phyloP scores from a whole-genome alignment of 2,888 invertebrate genomes.

The Lasioglossum leucozonium region DNA sequence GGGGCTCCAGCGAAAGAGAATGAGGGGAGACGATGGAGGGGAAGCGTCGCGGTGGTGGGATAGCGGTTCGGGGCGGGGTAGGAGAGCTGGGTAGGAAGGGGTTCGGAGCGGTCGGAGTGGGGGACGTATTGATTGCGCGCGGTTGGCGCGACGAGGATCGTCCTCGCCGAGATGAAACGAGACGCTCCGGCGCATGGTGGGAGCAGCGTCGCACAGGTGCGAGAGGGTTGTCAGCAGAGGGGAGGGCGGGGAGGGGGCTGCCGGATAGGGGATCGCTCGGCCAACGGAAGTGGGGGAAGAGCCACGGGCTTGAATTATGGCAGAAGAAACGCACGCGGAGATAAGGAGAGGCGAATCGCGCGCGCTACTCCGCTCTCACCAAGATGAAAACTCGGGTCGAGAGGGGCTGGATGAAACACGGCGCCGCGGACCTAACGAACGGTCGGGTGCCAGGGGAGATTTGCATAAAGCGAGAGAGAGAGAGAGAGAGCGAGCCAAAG shows the following conservation, averaged over 20 bases:
- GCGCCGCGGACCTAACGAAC: conserved; percentile 10
- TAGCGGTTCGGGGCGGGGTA: conserved; percentile 59
- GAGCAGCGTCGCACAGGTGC: conserved; percentile 39
- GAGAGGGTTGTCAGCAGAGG: too few relatives aligned
- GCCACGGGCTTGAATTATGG: conserved; percentile 45
- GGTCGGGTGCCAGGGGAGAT: neutral
- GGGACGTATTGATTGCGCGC: conserved; percentile 82
- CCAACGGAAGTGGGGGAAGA: neutral
- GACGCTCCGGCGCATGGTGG: conserved; percentile 14
- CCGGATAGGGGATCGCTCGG: neutral
- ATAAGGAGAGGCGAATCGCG: conserved; percentile 37
- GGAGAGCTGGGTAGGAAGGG: conserved; percentile 50
- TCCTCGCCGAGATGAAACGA: conserved; percentile 13
- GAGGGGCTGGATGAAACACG: neutral
- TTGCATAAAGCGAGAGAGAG: conserved; percentile 24
- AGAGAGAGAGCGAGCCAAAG: conserved; percentile 2
- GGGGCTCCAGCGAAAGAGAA: conserved; percentile 20
- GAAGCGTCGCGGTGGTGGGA: neutral
- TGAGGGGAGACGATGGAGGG: conserved; percentile 35
- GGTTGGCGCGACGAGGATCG: conserved; percentile 74
- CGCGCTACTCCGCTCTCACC: neutral
- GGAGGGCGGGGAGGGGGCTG: neutral
- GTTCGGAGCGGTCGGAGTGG: conserved; percentile 65
- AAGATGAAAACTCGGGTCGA: conserved; percentile 8
- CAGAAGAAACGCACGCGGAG: conserved; percentile 38